Evolutionary conservation across 2,797 vertebrate genomes (phyloP), one percentile per base, ranked within the genome.

Genomic region (Distichodus sexfasciatus): DNA sequence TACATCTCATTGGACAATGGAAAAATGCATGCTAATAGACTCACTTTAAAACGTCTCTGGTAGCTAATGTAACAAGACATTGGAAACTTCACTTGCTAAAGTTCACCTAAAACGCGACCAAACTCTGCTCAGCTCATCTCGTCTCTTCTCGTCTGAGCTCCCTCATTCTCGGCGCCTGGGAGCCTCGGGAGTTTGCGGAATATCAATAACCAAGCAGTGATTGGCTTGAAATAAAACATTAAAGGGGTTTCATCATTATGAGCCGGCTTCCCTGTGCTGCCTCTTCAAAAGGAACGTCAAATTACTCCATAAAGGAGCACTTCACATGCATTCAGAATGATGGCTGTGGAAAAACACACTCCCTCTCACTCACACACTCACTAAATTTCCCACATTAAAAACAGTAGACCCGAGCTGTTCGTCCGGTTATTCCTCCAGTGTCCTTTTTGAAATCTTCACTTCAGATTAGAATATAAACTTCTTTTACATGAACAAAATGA

Each of bases 191-290:
- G 60, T 66, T 58, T 38, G 64, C 33, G 65, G 55, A 66, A 72
- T 60, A 69, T 75, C 64, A 65, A 66, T 61, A 69, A 66, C 63
- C 55, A 44, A 57, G 66, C 41, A 21, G 21, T 10, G 21, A 51
- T 50, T 19, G 31, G 55, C 55, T 74, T 72, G 66, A 69, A 75
- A 69, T 75, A 43, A 69, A 66, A 75, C 43, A 57, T 78, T 69
- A 69, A 78, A 78, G 60, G 41, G 58, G 71, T 75, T 69, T 72
- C 76, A 72, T 78, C 61, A 72, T 75, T 75, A 67, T 40, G n/a
- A 71, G 59, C 54, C 61, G 24, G 67, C 60, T 55, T 73, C 66
- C 73, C 73, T 15, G 54, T 73, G 73, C 61, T 17, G 38, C 69
- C 54, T 46, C 69, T 75, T 76, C 76, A 78, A 76, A 76, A 61